phyloP scores from a whole-genome alignment of 1,140 invertebrate species.

The Drosophila mauritiana region DNA sequence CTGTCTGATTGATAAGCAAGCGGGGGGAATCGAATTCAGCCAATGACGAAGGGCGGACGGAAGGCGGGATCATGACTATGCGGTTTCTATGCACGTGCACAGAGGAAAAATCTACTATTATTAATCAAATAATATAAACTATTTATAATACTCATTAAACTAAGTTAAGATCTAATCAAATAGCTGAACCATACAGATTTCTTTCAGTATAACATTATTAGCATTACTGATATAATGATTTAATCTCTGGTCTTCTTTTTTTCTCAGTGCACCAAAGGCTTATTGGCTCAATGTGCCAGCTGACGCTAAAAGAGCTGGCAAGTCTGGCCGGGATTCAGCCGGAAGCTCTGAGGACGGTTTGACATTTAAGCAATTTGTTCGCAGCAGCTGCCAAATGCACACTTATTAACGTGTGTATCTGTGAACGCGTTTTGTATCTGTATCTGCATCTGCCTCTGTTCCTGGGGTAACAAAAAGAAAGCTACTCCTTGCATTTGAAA shows the following conservation, averaged over 20 bases:
- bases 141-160: too few species aligned
- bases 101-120: not conserved
- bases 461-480: not conserved
- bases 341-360: slow-evolving; percentile 22
- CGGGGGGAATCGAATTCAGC: slow-evolving; percentile 28
- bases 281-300: slow-evolving; percentile 45
- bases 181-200: too few species aligned
- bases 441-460: not conserved
- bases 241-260: not conserved
- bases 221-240: too few species aligned
- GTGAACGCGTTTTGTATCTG: slow-evolving; percentile 1
- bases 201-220: too few species aligned
- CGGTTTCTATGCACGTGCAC: slow-evolving; percentile 19
- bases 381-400: slow-evolving; percentile 35
- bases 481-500: not conserved
- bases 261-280: not conserved
- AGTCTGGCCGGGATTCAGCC: slow-evolving; percentile 26
- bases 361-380: slow-evolving; percentile 56
- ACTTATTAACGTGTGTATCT: slow-evolving; percentile 19
- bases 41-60: slow-evolving; percentile 12
- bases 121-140: too few species aligned
- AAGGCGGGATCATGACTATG: slow-evolving; percentile 15
- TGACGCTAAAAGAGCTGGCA: slow-evolving; percentile 43
- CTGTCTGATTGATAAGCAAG: slow-evolving; percentile 65
- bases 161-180: too few species aligned